Base-by-base conservation (phyloP, 2,888 invertebrate species). In the Strigamia maritima region DNA sequence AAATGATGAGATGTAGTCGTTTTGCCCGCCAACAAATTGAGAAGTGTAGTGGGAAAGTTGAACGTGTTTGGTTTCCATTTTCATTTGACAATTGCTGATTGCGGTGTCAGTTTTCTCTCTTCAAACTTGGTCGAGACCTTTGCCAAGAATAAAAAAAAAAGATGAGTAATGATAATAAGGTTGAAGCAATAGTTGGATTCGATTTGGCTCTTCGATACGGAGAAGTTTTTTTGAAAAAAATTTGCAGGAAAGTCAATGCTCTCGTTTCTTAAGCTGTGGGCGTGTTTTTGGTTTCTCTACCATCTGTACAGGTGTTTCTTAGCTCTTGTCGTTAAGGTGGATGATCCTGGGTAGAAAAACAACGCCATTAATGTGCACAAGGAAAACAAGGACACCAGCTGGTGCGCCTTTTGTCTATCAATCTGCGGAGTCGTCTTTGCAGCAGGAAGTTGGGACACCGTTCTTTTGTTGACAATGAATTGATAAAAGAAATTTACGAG, bases 231-330 rank as follows among this genome's bases (percentile, higher is more conserved):
- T 35, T 35, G 0, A 1, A 19, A 54, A 54, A 54, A 12, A 14
- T 54, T 54, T 54, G 1, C 1, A 19, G 54, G 22, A 49, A 70
- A 70, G 70, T 70, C 70, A 70, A 16, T 70, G 70, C 70, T 70
- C 70, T 70, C 70, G 70, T 70, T 70, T 70, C 70, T 70, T 70
- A 70, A 70, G 70, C 70, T 70, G 70, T 70, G 70, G 70, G 70
- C 28, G 70, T 70, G 70, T 70, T 70, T 70, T 70, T 70, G 70
- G 70, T 70, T 70, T 28, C 28, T 70, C 70, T 28, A 70, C 70
- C 70, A 70, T 70, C 70, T 70, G 70, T n/a, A 28, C 70, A 70
- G 70, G 70, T 70, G 70, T 70, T 70, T 70, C 70, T 70, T 70
- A 70, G 70, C 70, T 70, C 70, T 70, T 70, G 70, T 70, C 70